A percentile compares a stretch with the other conserved stretches of the same genome.
These are phyloP conservation scores for Drosophila phalerata DNA, from an alignment of 2,888 invertebrate genomes.

Conservation along the genomic window DNA sequence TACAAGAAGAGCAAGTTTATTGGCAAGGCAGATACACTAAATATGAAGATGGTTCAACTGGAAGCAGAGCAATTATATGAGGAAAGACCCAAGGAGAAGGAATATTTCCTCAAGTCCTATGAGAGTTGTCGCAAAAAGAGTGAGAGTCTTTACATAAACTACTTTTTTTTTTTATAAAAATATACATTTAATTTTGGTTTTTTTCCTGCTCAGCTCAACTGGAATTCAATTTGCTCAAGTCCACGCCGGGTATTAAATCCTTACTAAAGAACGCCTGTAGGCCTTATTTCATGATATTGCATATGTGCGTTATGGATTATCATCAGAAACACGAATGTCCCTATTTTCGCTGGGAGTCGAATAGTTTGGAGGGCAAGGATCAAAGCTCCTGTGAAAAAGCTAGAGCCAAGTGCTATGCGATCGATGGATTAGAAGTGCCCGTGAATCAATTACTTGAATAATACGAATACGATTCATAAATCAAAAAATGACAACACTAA, in stretches of 20 bases:
- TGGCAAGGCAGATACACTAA: constrained; percentile 69
- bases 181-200: background rate
- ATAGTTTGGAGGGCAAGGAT: background rate
- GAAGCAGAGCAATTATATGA: constrained; percentile 64
- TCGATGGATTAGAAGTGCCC: constrained; percentile 60
- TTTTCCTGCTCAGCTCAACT: constrained; percentile 31
- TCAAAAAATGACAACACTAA: constrained; percentile 12
- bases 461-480: constrained; percentile 15
- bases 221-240: constrained; percentile 46
- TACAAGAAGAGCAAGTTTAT: constrained; percentile 75
- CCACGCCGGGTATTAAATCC: constrained; percentile 45
- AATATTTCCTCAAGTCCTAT: constrained; percentile 60
- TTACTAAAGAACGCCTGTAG: constrained; percentile 62
- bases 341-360: constrained; percentile 69
- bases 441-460: background rate
- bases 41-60: constrained; percentile 74
- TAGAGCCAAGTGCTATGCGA: constrained; percentile 59
- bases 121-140: constrained; percentile 68
- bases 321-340: constrained; percentile 68
- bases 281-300: constrained; percentile 67
- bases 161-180: background rate
- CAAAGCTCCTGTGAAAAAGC: constrained; percentile 43
- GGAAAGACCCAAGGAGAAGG: constrained; percentile 65
- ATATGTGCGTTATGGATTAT: constrained; percentile 62
- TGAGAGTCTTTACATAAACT: constrained; percentile 1